These are phyloP conservation scores for Tetramorium simillimum DNA, from an alignment of 1,140 invertebrate species.

Conservation along the genomic window DNA sequence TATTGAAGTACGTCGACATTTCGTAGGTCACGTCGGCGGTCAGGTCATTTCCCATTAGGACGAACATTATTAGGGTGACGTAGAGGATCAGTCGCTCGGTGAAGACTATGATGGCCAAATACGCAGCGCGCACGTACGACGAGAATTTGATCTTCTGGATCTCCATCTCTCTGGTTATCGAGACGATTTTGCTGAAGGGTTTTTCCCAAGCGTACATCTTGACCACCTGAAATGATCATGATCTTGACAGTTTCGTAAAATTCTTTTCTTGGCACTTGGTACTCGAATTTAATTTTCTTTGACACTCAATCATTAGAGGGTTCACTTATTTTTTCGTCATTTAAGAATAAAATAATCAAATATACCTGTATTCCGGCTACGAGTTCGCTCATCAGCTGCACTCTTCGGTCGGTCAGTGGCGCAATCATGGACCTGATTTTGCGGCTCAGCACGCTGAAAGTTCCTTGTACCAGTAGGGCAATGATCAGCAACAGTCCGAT, in stretches of 20 bases:
- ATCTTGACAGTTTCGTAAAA: neutral
- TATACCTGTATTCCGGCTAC: constrained; percentile 89
- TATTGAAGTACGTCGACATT: constrained; percentile 90
- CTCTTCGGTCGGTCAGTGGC: constrained; percentile 89
- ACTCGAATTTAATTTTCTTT: neutral
- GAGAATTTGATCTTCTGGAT: constrained; percentile 89
- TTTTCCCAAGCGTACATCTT: constrained; percentile 94
- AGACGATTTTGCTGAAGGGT: constrained; percentile 88
- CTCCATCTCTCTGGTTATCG: constrained; percentile 87
- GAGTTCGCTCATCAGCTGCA: constrained; percentile 93
- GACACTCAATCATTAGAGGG: neutral
- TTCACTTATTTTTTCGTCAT: neutral
- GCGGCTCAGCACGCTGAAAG: constrained; percentile 86
- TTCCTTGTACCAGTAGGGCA: constrained; percentile 89
- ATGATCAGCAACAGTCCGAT: constrained; percentile 87
- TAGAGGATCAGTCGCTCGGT: constrained; percentile 91
- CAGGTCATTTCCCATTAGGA: constrained; percentile 88
- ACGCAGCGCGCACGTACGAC: constrained; percentile 90
- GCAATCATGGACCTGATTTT: constrained; percentile 87
- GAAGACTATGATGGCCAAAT: constrained; percentile 89
- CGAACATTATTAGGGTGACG: constrained; percentile 90
- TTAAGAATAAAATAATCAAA: neutral
- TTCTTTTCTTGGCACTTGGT: neutral
- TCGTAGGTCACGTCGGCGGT: constrained; percentile 88
- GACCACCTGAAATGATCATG: constrained; percentile 85